Conservation (phyloP, 2,888 invertebrate genomes). For the Amiota communis region DNA sequence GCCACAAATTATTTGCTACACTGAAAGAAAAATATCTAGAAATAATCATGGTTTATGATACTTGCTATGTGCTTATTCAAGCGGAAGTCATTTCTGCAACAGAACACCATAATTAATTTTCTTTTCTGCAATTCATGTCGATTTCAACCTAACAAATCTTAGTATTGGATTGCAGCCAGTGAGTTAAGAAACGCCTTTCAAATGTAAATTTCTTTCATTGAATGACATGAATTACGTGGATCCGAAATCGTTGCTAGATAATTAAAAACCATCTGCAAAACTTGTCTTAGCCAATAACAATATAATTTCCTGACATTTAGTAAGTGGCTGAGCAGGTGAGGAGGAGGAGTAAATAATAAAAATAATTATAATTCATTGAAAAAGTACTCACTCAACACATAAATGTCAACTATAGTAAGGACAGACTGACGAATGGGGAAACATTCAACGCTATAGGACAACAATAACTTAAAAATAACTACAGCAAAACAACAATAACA, state of each 20-base stretch:
- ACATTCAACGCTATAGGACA: constrained; percentile 17
- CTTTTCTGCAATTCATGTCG: constrained; percentile 1
- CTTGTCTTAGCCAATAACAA: neutral
- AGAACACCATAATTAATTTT: neutral
- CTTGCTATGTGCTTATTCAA: neutral
- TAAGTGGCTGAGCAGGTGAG: no score
- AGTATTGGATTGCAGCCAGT: neutral
- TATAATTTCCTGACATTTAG: neutral
- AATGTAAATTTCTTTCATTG: neutral
- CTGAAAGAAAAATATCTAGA: constrained; percentile 22
- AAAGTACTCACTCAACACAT: constrained; percentile 40
- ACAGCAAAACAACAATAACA: neutral
- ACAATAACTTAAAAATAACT: constrained; percentile 24
- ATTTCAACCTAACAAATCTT: neutral
- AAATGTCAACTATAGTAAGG: constrained; percentile 47
- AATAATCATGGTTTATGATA: neutral
- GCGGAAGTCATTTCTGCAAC: neutral
- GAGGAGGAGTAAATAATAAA: no score
- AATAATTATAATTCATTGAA: no score
- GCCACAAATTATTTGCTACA: constrained; percentile 5
- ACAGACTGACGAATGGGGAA: constrained; percentile 20
- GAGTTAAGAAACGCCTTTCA: neutral
- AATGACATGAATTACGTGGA: constrained; percentile 10
- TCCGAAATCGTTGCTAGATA: neutral
- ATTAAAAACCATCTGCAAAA: neutral